These are phyloP conservation scores for Tapirus terrestris DNA, from an alignment of 2,113 vertebrate species.

Conservation along the genomic window DNA sequence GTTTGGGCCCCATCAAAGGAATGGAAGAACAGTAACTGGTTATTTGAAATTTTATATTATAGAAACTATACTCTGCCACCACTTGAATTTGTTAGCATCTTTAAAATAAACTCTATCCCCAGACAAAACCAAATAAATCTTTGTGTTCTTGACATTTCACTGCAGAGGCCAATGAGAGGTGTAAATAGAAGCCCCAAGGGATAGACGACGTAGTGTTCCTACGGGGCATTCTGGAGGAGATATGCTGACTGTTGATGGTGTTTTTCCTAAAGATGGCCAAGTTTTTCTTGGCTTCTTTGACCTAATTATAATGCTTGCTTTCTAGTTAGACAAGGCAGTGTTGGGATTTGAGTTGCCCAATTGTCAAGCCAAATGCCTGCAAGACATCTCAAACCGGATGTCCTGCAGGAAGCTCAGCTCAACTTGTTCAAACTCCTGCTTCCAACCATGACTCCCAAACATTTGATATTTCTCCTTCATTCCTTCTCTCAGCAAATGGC, in stretches of 20 bases:
- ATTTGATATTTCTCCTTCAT: neutral
- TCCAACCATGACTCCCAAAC: neutral
- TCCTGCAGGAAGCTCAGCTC: neutral
- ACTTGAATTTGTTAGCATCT: slow-evolving; percentile 80
- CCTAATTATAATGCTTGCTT: slow-evolving; percentile 26
- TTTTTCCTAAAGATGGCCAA: slow-evolving; percentile 60
- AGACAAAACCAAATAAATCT: slow-evolving; percentile 73
- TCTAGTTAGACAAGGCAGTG: neutral
- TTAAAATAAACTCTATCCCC: slow-evolving; percentile 74
- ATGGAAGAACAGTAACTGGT: slow-evolving; percentile 78
- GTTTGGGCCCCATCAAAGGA: slow-evolving; percentile 81
- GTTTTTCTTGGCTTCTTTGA: slow-evolving; percentile 62
- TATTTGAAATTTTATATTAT: slow-evolving; percentile 83
- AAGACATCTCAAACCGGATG: neutral
- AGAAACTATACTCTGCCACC: slow-evolving; percentile 75
- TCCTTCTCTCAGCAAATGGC: neutral
- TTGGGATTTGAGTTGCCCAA: neutral
- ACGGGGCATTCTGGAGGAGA: slow-evolving; percentile 22
- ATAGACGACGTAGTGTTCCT: slow-evolving; percentile 46
- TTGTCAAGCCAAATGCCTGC: neutral
- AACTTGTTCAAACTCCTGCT: neutral
- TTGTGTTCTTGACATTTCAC: slow-evolving; percentile 64
- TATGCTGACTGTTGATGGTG: neutral
- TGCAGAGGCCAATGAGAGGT: slow-evolving; percentile 36
- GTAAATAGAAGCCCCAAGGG: slow-evolving; percentile 68